A percentile compares a stretch with the other conserved stretches of the same genome.
Conservation (phyloP, 92 coral and sea anemone species). For the Plumapathes pennacea region DNA sequence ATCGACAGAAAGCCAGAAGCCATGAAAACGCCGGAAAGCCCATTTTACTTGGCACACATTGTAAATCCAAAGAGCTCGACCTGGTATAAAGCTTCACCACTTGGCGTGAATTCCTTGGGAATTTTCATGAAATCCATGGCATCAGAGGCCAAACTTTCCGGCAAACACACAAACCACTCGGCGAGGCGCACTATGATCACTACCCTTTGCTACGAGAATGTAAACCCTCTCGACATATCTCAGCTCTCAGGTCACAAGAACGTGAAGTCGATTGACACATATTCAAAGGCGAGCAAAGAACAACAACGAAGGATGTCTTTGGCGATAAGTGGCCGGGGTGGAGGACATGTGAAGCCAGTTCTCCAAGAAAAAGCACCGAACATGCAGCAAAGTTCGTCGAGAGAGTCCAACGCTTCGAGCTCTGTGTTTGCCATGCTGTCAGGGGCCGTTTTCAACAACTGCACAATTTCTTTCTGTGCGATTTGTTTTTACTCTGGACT, state of each 20-base stretch:
- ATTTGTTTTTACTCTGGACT: too few relatives aligned
- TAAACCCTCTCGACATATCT: constrained; percentile 12
- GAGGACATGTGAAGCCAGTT: neutral
- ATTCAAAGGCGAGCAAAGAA: constrained; percentile 4
- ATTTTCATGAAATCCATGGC: constrained; percentile 37
- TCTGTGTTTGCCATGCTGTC: neutral
- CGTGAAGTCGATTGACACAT: constrained; percentile 17
- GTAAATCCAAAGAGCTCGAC: too few relatives aligned
- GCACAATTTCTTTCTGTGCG: constrained; percentile 3
- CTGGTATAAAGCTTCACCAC: neutral
- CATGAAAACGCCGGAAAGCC: constrained; percentile 40
- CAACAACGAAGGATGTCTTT: constrained; percentile 8
- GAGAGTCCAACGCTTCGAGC: too few relatives aligned
- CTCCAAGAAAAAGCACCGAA: neutral
- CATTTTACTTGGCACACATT: constrained; percentile 27
- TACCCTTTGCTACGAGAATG: constrained; percentile 21
- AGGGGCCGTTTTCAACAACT: constrained; percentile 9
- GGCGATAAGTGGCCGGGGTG: neutral
- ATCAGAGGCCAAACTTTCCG: constrained; percentile 2
- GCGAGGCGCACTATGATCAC: constrained; percentile 43
- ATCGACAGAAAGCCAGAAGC: constrained; percentile 30
- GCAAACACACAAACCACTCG: constrained; percentile 33
- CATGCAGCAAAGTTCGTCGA: neutral
- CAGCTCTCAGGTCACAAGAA: constrained; percentile 41
- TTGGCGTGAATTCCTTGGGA: neutral